These are phyloP conservation scores for Drosophila baimaii DNA, from an alignment of 1,140 invertebrate species.

Conservation along the genomic window DNA sequence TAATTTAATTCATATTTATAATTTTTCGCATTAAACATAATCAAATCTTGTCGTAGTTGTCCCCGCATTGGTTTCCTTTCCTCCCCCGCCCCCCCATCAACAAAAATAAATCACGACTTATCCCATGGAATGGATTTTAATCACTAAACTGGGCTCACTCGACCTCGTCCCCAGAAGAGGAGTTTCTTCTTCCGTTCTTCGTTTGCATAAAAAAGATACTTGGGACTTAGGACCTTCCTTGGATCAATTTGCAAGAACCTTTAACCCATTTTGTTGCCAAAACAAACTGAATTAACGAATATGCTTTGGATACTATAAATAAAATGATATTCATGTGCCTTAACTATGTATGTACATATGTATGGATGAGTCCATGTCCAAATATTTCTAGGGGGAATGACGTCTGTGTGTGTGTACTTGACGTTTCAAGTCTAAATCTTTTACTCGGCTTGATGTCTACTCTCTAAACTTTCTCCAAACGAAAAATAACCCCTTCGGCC, in stretches of 20 bases:
- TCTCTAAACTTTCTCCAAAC: not conserved
- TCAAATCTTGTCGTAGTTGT: conserved; percentile 69
- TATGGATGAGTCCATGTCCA: no score
- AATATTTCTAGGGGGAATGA: not conserved
- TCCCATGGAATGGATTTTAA: conserved; percentile 18
- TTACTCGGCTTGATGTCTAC: not conserved
- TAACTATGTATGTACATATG: not conserved
- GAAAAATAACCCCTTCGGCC: not conserved
- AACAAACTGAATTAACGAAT: not conserved
- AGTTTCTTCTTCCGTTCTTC: not conserved
- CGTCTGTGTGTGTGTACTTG: not conserved
- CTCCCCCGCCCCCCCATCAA: conserved; percentile 21
- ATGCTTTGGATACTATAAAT: conserved; percentile 3
- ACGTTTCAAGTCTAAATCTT: not conserved
- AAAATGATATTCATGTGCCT: conserved; percentile 9
- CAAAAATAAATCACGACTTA: conserved; percentile 34
- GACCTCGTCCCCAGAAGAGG: not conserved
- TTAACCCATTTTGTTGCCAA: not conserved
- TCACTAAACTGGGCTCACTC: conserved; percentile 9
- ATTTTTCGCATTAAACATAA: conserved; percentile 81
- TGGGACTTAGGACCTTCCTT: no score
- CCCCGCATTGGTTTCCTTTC: conserved; percentile 61
- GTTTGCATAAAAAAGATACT: not conserved
- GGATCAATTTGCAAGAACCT: not conserved
- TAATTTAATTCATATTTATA: conserved; percentile 83